A percentile compares a stretch with the other conserved stretches of the same genome.
These are phyloP conservation scores for Habroteleia sp. DNA, from an alignment of 2,888 invertebrate genomes.

Conservation along the genomic window DNA sequence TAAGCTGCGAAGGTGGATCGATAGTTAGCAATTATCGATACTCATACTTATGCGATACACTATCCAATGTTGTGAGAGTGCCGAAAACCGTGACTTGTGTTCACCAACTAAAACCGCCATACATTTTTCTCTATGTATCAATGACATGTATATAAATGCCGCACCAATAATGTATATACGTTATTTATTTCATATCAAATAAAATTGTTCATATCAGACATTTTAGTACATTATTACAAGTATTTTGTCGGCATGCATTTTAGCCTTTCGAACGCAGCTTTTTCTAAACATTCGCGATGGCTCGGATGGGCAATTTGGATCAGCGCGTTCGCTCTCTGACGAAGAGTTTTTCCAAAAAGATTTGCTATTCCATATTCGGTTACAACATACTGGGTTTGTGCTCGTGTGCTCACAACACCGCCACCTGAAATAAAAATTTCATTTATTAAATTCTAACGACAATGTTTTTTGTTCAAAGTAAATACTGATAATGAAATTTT, in stretches of 20 bases:
- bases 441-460: neutral
- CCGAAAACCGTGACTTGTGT: too few relatives aligned
- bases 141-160: slow-evolving; percentile 21
- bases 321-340: slow-evolving; percentile 94
- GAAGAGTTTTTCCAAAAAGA: slow-evolving; percentile 93
- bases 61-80: too few relatives aligned
- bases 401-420: slow-evolving; percentile 95
- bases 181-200: neutral
- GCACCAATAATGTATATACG: too few relatives aligned
- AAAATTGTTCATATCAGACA: neutral
- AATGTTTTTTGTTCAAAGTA: neutral
- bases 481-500: too few relatives aligned
- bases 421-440: slow-evolving; percentile 85
- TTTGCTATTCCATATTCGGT: slow-evolving; percentile 95
- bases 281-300: slow-evolving; percentile 91
- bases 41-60: too few relatives aligned
- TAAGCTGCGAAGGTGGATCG: too few relatives aligned
- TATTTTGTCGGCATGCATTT: slow-evolving; percentile 86
- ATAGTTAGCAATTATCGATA: too few relatives aligned
- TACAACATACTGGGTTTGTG: slow-evolving; percentile 96
- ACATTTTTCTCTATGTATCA: too few relatives aligned
- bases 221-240: slow-evolving; percentile 55
- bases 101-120: too few relatives aligned
- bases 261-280: slow-evolving; percentile 92
- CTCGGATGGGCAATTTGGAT: slow-evolving; percentile 95